Conservation (phyloP, 2,888 invertebrate species). For the Phyllotreta cruciferae region DNA sequence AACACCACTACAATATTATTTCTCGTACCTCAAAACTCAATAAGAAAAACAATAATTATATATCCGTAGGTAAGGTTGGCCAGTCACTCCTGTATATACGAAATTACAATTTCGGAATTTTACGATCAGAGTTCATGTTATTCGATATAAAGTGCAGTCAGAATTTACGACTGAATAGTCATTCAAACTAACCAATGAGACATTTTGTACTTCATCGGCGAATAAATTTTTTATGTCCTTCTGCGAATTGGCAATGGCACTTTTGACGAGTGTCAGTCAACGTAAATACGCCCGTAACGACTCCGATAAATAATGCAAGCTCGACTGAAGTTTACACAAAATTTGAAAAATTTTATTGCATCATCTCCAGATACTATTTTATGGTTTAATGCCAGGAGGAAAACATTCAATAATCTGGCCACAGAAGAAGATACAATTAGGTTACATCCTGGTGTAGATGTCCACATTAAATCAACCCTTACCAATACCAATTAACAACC, state of each 20-base stretch:
- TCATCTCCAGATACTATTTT: too few relatives aligned
- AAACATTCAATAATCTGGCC: too few relatives aligned
- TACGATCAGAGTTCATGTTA: slow-evolving; percentile 24
- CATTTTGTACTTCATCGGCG: slow-evolving; percentile 36
- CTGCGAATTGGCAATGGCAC: slow-evolving; percentile 31
- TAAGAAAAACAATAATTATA: background rate
- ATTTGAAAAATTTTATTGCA: background rate
- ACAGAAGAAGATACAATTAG: too few relatives aligned
- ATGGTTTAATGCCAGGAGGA: too few relatives aligned
- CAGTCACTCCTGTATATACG: slow-evolving; percentile 20
- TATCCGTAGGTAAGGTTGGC: background rate
- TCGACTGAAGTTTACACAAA: slow-evolving; percentile 2
- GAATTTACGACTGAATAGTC: slow-evolving; percentile 33
- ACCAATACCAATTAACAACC: too few relatives aligned
- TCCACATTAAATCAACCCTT: too few relatives aligned
- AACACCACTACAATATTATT: too few relatives aligned
- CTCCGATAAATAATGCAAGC: slow-evolving; percentile 1
- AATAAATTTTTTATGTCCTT: slow-evolving; percentile 38
- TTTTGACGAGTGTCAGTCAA: slow-evolving; percentile 37
- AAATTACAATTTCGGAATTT: slow-evolving; percentile 12
- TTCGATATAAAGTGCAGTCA: slow-evolving; percentile 31
- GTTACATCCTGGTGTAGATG: too few relatives aligned
- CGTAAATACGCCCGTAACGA: slow-evolving; percentile 15
- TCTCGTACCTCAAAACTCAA: background rate
- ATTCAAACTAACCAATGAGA: slow-evolving; percentile 35